Evolutionary conservation across 2,113 vertebrate species (phyloP).

Genomic region (Esox niger): DNA sequence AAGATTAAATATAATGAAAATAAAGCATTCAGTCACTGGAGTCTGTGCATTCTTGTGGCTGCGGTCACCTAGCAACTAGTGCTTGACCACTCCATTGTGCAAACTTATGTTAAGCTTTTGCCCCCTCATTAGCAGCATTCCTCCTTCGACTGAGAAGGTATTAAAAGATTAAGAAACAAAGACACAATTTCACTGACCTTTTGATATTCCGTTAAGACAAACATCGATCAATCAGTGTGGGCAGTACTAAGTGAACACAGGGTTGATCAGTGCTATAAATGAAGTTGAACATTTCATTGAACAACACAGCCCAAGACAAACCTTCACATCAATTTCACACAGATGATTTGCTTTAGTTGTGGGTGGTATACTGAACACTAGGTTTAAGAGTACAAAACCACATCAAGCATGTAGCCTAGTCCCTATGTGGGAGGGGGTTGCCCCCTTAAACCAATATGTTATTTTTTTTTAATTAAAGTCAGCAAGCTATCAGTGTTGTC

Average conservation of each 20-base stretch:
- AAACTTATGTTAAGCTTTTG: conserved; percentile 75
- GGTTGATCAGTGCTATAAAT: neutral
- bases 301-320: conserved; percentile 34
- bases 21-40: conserved; percentile 69
- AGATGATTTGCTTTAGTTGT: conserved; percentile 31
- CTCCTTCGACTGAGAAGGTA: conserved; percentile 72
- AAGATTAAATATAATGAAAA: conserved; percentile 78
- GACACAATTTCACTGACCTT: conserved; percentile 75
- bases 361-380: conserved; percentile 18
- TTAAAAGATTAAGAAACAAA: conserved; percentile 80
- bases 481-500: conserved; percentile 43
- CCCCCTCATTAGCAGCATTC: conserved; percentile 75
- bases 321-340: conserved; percentile 13
- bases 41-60: conserved; percentile 71
- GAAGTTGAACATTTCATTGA: conserved; percentile 22
- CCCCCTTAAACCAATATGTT: conserved; percentile 39
- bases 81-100: conserved; percentile 76
- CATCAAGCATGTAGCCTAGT: conserved; percentile 23
- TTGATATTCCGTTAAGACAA: conserved; percentile 72
- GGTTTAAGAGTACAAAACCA: conserved; percentile 18
- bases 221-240: conserved; percentile 66
- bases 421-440: conserved; percentile 15
- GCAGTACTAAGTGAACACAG: conserved; percentile 16
- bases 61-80: conserved; percentile 79
- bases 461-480: conserved; percentile 49